A percentile compares a stretch with the other conserved stretches of the same genome.
Evolutionary conservation across 2,113 vertebrate species (phyloP).

Genomic region (Perca fluviatilis): DNA sequence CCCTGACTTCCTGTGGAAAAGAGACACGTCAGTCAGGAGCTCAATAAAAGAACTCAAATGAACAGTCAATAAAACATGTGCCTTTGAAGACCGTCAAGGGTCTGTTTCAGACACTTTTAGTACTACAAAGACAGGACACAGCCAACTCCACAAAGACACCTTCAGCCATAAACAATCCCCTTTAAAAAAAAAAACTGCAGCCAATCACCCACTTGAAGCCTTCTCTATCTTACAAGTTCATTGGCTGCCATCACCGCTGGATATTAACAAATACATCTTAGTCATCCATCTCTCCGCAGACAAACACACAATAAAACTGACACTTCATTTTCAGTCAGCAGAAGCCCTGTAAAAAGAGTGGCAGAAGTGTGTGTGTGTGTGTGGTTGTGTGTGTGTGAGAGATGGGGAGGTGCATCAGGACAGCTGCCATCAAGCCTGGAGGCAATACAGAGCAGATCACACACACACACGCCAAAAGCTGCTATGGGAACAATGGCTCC

Average conservation of each 20-base stretch:
- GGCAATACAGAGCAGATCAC: conserved; percentile 43
- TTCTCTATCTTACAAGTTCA: conserved; percentile 36
- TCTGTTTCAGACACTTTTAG: conserved; percentile 19
- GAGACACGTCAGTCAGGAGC: conserved; percentile 25
- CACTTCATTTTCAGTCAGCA: conserved; percentile 60
- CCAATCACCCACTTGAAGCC: conserved; percentile 33
- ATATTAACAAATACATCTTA: conserved; percentile 41
- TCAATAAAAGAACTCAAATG: conserved; percentile 11
- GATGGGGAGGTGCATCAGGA: conserved; percentile 46
- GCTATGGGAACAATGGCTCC: conserved; percentile 63
- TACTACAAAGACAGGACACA: not conserved
- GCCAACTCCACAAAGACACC: conserved; percentile 23
- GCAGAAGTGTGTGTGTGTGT: conserved; percentile 15
- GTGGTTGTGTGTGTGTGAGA: conserved; percentile 28
- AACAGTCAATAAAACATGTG: conserved; percentile 8
- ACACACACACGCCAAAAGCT: conserved; percentile 67
- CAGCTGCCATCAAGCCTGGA: conserved; percentile 65
- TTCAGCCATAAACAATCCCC: conserved; percentile 2
- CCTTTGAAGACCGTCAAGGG: not conserved
- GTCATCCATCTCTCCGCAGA: conserved; percentile 61
- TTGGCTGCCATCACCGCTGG: conserved; percentile 31
- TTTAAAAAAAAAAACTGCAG: not conserved
- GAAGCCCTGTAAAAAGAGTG: conserved; percentile 47
- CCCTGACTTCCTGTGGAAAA: conserved; percentile 45
- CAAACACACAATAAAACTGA: conserved; percentile 65